Conservation (phyloP, 2,797 vertebrate species). For the Poeciliopsis presidionis region DNA sequence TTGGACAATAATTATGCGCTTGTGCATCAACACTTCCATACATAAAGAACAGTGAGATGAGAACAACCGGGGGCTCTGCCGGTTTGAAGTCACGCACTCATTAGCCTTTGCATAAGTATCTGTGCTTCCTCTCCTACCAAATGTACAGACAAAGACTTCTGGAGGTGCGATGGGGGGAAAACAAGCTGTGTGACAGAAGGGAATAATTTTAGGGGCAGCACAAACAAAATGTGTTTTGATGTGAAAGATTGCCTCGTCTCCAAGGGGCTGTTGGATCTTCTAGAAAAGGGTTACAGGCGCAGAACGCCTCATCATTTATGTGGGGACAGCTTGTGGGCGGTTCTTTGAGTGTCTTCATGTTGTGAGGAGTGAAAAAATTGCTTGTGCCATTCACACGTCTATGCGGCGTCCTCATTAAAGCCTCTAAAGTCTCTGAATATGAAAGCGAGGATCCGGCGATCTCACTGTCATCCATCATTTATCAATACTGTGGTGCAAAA, state of each 20-base stretch:
- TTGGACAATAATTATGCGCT: slow-evolving; percentile 53
- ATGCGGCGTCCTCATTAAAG: slow-evolving; percentile 55
- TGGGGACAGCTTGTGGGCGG: slow-evolving; percentile 40
- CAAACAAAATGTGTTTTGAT: slow-evolving; percentile 68
- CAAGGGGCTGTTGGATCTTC: slow-evolving; percentile 48
- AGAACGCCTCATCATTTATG: slow-evolving; percentile 57
- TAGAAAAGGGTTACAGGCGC: slow-evolving; percentile 53
- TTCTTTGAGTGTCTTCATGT: slow-evolving; percentile 57
- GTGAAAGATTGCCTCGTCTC: slow-evolving; percentile 64
- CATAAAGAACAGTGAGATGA: slow-evolving; percentile 39
- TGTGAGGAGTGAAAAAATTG: slow-evolving; percentile 42
- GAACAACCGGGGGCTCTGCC: slow-evolving; percentile 53
- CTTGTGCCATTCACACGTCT: slow-evolving; percentile 48
- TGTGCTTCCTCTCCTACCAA: slow-evolving; percentile 54
- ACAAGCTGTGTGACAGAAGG: slow-evolving; percentile 55
- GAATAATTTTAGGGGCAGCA: slow-evolving; percentile 57
- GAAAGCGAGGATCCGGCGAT: slow-evolving; percentile 20
- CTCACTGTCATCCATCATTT: slow-evolving; percentile 36
- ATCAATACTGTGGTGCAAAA: slow-evolving; percentile 20
- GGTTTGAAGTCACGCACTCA: slow-evolving; percentile 62
- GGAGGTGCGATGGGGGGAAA: slow-evolving; percentile 11
- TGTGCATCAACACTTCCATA: slow-evolving; percentile 29
- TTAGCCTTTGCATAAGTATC: slow-evolving; percentile 66
- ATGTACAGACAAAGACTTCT: slow-evolving; percentile 55
- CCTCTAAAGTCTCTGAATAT: slow-evolving; percentile 44